These are phyloP conservation scores for Lepidocyrtoides sp. DNA, from an alignment of 2,888 invertebrate genomes.

Conservation along the genomic window DNA sequence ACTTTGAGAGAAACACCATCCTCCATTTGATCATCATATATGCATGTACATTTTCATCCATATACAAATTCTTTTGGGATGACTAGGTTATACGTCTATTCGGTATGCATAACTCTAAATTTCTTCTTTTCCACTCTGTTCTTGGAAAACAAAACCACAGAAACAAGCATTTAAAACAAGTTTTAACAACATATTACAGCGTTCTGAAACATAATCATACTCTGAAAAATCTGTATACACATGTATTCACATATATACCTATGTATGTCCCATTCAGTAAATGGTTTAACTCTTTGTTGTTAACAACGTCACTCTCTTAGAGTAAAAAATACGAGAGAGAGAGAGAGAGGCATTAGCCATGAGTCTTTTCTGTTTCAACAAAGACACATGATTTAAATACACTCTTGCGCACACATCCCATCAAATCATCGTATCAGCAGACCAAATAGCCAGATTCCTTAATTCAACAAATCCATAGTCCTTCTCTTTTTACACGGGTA, in stretches of 20 bases:
- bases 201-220: conserved; percentile 22
- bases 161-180: conserved; percentile 67
- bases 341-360: not conserved
- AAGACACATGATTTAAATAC: conserved; percentile 57
- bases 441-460: not conserved
- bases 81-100: not conserved
- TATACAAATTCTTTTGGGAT: not conserved
- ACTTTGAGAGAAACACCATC: conserved; percentile 5
- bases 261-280: too few species aligned
- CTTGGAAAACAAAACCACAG: conserved; percentile 61
- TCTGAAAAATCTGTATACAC: not conserved
- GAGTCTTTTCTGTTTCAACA: conserved; percentile 59
- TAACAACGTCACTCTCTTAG: too few species aligned
- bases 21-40: conserved; percentile 1
- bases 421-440: not conserved
- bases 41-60: not conserved
- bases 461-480: not conserved
- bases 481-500: not conserved
- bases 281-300: too few species aligned
- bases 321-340: too few species aligned
- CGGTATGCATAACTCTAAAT: too few species aligned
- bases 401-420: not conserved
- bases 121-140: conserved; percentile 39
- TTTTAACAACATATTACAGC: conserved; percentile 44
- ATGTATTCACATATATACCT: not conserved